These are phyloP conservation scores for Vidua chalybeata DNA, from an alignment of 2,113 vertebrate species.

Conservation along the genomic window DNA sequence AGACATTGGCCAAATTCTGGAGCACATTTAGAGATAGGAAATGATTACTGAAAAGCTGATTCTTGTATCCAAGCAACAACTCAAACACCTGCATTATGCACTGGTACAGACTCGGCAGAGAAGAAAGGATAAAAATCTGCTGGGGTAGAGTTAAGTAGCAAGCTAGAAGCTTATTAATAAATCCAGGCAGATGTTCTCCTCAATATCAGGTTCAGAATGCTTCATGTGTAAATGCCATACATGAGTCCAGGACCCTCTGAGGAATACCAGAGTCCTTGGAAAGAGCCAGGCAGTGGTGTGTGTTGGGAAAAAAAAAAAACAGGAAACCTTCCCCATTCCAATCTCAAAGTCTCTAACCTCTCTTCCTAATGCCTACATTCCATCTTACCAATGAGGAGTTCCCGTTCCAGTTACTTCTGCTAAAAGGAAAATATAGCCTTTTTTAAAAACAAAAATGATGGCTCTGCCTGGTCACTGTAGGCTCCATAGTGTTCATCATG, in stretches of 20 bases:
- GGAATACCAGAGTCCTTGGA: background rate
- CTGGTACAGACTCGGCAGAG: background rate
- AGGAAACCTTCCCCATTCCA: background rate
- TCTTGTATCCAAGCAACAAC: constrained; percentile 20
- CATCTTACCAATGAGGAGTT: background rate
- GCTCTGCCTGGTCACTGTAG: background rate
- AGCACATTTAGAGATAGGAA: background rate
- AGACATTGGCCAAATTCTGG: background rate
- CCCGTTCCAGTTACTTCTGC: background rate
- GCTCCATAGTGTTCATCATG: background rate
- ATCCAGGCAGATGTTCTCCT: background rate
- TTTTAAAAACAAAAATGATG: background rate
- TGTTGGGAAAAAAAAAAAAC: background rate
- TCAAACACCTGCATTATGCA: background rate
- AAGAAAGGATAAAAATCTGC: background rate
- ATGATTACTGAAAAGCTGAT: background rate
- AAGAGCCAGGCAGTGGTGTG: background rate
- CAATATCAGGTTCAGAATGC: background rate
- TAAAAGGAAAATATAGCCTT: background rate
- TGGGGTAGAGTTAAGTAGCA: background rate
- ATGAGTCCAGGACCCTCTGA: background rate
- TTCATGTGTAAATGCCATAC: background rate
- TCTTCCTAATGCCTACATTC: background rate
- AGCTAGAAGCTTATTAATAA: background rate
- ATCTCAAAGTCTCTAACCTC: background rate